These are phyloP conservation scores for Leiothrix lutea DNA, from an alignment of 2,113 vertebrate species.

Conservation along the genomic window DNA sequence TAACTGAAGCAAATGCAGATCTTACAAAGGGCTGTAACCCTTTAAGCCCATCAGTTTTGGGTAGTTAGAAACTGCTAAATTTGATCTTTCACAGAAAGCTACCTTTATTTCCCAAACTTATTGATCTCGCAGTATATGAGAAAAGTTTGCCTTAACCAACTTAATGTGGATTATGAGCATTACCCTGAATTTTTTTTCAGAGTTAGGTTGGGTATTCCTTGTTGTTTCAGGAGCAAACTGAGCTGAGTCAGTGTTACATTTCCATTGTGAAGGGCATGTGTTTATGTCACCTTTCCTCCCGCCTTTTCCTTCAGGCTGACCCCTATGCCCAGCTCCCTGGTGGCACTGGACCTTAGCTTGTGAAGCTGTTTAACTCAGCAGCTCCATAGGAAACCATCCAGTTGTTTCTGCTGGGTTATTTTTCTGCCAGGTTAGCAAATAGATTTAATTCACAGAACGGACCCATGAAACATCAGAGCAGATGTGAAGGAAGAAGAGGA, in stretches of 20 bases:
- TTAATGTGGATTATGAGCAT: background rate
- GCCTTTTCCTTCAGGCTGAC: background rate
- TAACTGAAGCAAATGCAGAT: background rate
- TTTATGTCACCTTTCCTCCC: background rate
- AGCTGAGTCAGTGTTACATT: background rate
- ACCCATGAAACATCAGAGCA: background rate
- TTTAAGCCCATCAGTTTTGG: background rate
- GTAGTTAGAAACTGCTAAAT: background rate
- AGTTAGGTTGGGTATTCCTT: background rate
- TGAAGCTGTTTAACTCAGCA: background rate
- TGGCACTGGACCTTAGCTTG: background rate
- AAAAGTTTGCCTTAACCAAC: background rate
- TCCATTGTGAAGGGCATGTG: background rate
- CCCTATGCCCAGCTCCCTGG: fast-evolving
- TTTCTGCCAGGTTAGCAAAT: background rate
- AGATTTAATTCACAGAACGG: background rate
- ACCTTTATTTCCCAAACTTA: background rate
- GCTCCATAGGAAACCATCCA: background rate
- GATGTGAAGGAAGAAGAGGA: background rate
- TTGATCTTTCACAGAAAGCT: background rate
- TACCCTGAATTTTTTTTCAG: background rate
- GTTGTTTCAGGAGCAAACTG: background rate
- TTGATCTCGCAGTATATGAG: background rate
- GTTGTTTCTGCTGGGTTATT: background rate
- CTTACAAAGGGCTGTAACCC: background rate